phyloP scores from a whole-genome alignment of 2,113 vertebrate species.

The Todiramphus chloris region DNA sequence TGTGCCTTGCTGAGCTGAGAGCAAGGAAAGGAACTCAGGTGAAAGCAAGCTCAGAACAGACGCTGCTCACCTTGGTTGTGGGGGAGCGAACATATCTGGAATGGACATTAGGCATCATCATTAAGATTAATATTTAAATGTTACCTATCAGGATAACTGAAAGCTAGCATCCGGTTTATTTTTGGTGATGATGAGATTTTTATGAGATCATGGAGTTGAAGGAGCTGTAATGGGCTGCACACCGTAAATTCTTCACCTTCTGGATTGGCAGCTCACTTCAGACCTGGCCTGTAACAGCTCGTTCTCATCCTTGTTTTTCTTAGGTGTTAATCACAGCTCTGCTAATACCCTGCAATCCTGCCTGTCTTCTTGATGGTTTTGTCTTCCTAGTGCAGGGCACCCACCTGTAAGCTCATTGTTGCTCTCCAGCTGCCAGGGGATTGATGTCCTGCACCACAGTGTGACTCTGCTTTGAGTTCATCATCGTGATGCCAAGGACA shows the following conservation, averaged over 20 bases:
- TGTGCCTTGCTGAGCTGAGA: background rate
- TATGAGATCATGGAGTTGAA: background rate
- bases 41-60: background rate
- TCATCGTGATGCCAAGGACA: background rate
- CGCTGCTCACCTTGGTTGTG: background rate
- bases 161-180: background rate
- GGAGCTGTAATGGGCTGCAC: background rate
- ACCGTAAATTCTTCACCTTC: background rate
- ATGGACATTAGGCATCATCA: background rate
- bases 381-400: background rate
- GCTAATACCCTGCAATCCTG: slow-evolving; percentile 1
- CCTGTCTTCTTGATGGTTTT: slow-evolving; percentile 23
- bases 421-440: background rate
- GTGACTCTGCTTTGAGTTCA: background rate
- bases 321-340: background rate
- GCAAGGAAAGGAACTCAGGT: background rate
- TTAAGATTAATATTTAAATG: background rate
- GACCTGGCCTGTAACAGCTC: background rate
- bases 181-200: background rate
- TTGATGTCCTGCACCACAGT: background rate
- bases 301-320: background rate
- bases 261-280: background rate
- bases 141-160: background rate
- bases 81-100: background rate
- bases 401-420: slow-evolving; percentile 20